Conservation (phyloP, 2,113 vertebrate genomes). For the Grammomys surdaster region DNA sequence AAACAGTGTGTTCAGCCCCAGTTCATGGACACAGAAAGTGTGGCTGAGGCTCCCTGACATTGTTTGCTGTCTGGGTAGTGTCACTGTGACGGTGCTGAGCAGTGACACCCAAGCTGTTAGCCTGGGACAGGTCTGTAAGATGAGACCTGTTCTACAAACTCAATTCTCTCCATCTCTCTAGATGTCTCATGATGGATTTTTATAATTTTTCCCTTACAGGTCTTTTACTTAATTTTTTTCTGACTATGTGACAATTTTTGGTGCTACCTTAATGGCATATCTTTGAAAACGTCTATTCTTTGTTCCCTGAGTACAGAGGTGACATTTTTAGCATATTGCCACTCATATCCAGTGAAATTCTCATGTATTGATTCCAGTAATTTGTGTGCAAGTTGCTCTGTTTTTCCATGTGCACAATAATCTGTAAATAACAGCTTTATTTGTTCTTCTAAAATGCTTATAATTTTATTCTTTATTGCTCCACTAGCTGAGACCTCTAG, state of each 20-base stretch:
- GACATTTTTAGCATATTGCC: not conserved
- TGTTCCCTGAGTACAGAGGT: not conserved
- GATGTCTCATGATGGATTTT: not conserved
- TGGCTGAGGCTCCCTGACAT: not conserved
- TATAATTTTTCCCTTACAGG: not conserved
- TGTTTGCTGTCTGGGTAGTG: not conserved
- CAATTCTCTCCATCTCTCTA: not conserved
- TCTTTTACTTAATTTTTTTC: conserved; percentile 21
- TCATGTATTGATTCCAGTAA: not conserved
- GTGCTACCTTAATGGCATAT: not conserved
- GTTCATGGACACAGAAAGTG: not conserved
- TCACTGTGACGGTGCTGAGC: not conserved
- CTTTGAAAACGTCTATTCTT: not conserved
- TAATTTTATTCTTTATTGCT: not conserved
- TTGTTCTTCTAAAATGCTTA: not conserved
- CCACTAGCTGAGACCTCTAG: not conserved
- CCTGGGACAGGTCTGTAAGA: no score
- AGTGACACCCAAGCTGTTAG: not conserved
- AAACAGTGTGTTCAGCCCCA: not conserved
- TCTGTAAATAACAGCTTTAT: not conserved
- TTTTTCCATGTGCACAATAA: not conserved
- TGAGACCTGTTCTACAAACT: not conserved
- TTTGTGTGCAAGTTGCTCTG: not conserved
- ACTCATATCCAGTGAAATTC: not conserved
- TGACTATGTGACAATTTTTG: not conserved